phyloP scores from a whole-genome alignment of 2,888 invertebrate genomes.

The Tillus elongatus region DNA sequence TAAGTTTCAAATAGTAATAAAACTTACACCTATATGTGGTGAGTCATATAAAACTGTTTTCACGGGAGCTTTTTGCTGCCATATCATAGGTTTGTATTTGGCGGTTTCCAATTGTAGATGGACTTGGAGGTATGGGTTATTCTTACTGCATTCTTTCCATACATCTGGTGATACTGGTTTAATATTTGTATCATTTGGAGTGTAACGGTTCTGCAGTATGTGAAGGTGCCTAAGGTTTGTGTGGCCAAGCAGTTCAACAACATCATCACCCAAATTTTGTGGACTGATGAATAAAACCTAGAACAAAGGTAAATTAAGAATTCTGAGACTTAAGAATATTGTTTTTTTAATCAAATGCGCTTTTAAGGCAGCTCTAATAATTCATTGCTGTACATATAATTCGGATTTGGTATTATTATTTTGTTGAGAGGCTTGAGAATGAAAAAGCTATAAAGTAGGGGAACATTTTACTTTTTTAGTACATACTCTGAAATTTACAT shows the following conservation, averaged over 20 bases:
- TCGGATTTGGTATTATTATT: too few relatives aligned
- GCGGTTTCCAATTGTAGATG: constrained; percentile 58
- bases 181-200: constrained; percentile 48
- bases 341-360: constrained; percentile 2
- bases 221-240: constrained; percentile 57
- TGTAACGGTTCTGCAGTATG: constrained; percentile 64
- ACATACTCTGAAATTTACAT: too few relatives aligned
- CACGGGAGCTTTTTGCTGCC: constrained; percentile 64
- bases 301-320: neutral
- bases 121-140: constrained; percentile 55
- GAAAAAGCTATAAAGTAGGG: too few relatives aligned
- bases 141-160: constrained; percentile 45
- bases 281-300: constrained; percentile 56
- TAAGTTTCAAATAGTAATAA: too few relatives aligned
- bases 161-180: constrained; percentile 43
- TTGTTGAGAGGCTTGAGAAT: too few relatives aligned
- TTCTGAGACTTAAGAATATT: neutral
- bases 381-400: too few relatives aligned
- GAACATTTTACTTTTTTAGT: too few relatives aligned
- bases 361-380: too few relatives aligned
- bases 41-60: constrained; percentile 55
- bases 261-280: constrained; percentile 66
- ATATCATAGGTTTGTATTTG: constrained; percentile 50
- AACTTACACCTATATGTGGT: constrained; percentile 49
- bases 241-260: constrained; percentile 57